Conservation (phyloP, 2,888 invertebrate genomes). For the Nebria brevicollis region DNA sequence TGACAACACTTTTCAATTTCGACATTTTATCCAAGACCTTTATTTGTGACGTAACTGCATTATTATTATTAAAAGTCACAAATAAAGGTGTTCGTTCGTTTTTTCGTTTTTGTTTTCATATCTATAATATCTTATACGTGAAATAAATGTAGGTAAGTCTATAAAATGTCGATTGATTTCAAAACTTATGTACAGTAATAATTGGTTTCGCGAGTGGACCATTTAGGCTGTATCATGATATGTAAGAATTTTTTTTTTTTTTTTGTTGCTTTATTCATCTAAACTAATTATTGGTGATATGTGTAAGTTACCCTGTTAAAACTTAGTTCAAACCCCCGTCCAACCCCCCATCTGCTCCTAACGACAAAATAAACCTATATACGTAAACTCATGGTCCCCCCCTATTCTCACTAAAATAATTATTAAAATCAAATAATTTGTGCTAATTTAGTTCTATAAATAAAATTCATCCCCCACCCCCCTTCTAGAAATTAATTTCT, state of each 20-base stretch:
- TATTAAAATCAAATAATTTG: conserved; percentile 11
- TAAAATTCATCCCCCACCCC: too few relatives aligned
- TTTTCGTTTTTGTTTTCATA: too few relatives aligned
- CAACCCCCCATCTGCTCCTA: neutral
- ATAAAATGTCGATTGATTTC: neutral
- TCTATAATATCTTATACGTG: too few relatives aligned
- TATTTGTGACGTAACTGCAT: too few relatives aligned
- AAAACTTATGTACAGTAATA: conserved; percentile 34
- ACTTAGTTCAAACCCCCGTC: conserved; percentile 33
- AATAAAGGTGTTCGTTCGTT: neutral
- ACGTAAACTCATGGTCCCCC: conserved; percentile 31
- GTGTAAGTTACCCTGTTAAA: conserved; percentile 46
- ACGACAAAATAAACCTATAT: conserved; percentile 19
- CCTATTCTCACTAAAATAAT: neutral
- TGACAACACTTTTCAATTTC: neutral
- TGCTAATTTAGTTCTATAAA: conserved; percentile 16
- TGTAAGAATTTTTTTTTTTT: conserved; percentile 37
- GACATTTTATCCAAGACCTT: neutral
- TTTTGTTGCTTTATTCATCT: conserved; percentile 27
- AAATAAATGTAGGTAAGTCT: too few relatives aligned
- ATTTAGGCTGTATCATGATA: conserved; percentile 42
- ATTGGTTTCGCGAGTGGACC: conserved; percentile 43
- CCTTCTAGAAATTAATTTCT: too few relatives aligned
- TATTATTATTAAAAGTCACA: neutral
- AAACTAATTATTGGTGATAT: conserved; percentile 39